Percentiles rank a stretch among this genome's conserved stretches.
These are phyloP conservation scores for Psammodynastes pulverulentus DNA, from an alignment of 2,113 vertebrate genomes.

Conservation along the genomic window DNA sequence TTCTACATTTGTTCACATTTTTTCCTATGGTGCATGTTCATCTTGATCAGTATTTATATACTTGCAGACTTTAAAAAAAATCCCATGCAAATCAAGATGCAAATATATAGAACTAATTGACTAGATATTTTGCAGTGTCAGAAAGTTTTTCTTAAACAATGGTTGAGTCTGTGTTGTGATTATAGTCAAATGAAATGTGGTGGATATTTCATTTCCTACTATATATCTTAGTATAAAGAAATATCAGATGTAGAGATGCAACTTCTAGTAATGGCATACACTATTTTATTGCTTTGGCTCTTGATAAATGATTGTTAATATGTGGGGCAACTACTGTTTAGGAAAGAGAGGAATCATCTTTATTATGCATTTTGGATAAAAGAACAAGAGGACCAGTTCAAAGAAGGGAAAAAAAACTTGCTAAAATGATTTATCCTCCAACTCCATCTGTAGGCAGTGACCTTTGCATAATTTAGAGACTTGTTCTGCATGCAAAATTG, in stretches of 20 bases:
- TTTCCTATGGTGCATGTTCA: background rate
- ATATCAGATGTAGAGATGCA: background rate
- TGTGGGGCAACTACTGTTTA: background rate
- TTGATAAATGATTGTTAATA: background rate
- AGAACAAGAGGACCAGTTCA: background rate
- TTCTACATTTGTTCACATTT: background rate
- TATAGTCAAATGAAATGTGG: background rate
- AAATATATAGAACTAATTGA: background rate
- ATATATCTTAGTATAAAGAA: background rate
- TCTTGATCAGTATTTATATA: background rate
- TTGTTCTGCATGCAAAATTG: slow-evolving; percentile 35
- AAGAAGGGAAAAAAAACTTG: background rate
- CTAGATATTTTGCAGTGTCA: background rate
- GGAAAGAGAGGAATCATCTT: background rate
- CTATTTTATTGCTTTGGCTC: background rate
- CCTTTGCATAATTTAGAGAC: slow-evolving; percentile 52
- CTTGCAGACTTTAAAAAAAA: too few relatives aligned
- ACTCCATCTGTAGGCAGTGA: slow-evolving; percentile 25
- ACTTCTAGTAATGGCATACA: background rate
- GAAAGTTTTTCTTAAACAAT: background rate
- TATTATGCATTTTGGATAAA: background rate
- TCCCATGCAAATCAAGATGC: too few relatives aligned
- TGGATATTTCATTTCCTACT: background rate
- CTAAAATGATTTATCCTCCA: slow-evolving; percentile 24
- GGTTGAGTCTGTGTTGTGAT: too few relatives aligned